phyloP scores from a whole-genome alignment of 2,113 vertebrate species.

The Edolisoma coerulescens region DNA sequence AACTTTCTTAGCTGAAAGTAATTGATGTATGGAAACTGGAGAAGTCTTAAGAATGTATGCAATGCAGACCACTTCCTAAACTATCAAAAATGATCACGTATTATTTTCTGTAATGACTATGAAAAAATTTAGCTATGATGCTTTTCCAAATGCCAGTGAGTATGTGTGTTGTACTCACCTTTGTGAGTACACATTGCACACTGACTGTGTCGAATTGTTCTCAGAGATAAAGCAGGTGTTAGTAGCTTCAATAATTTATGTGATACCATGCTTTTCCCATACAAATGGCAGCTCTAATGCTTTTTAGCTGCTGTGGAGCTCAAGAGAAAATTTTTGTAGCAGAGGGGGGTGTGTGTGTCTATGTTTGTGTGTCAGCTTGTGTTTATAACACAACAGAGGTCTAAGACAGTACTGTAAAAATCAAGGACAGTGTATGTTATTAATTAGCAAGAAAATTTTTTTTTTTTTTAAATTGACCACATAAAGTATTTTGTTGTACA shows the following conservation, averaged over 20 bases:
- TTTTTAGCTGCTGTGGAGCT: neutral
- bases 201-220: neutral
- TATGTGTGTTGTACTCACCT: neutral
- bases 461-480: neutral
- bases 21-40: neutral
- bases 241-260: neutral
- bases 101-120: neutral
- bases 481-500: neutral
- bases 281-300: neutral
- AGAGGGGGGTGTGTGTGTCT: accelerated
- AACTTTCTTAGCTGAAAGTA: neutral
- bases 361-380: neutral
- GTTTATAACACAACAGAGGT: neutral
- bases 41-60: neutral
- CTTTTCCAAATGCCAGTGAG: neutral
- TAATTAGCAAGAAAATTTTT: neutral
- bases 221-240: neutral
- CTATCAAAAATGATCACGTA: neutral
- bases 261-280: neutral
- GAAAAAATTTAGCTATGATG: neutral
- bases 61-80: neutral
- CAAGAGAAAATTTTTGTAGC: neutral
- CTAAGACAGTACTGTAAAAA: neutral
- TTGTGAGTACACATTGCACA: neutral
- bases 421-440: neutral